A percentile compares a stretch with the other conserved stretches of the same genome.
Evolutionary conservation across 2,797 vertebrate species (phyloP).

Genomic region (Otolemur crassicaudatus): DNA sequence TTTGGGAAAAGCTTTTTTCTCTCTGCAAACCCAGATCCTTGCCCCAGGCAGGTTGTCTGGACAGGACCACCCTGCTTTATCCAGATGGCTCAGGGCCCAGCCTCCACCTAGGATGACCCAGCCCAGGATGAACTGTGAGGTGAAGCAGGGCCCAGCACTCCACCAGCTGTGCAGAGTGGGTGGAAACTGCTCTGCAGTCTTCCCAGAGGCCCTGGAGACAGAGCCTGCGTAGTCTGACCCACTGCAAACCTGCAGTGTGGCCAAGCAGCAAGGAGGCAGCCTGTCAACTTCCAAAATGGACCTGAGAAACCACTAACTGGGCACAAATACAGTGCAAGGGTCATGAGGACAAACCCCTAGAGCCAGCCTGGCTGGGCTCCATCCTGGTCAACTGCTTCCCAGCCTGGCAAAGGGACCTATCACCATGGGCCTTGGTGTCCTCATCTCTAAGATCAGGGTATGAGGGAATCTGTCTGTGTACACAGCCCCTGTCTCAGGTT

Average conservation of each 20-base stretch:
- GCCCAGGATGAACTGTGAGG: neutral
- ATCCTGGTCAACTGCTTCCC: neutral
- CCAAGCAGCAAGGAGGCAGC: neutral
- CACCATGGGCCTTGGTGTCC: neutral
- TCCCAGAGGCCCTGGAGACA: neutral
- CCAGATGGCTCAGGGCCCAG: neutral
- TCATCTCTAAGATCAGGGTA: neutral
- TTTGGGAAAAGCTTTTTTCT: neutral
- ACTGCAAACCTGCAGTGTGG: neutral
- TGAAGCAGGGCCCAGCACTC: neutral
- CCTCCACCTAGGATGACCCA: neutral
- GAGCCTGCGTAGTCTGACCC: neutral
- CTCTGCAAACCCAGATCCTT: neutral
- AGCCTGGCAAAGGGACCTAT: neutral
- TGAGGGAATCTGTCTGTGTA: neutral
- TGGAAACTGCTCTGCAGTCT: neutral
- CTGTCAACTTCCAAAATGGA: neutral
- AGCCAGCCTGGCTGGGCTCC: too few relatives aligned
- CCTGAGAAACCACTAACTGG: neutral
- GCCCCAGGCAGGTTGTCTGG: neutral
- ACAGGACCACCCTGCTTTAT: neutral
- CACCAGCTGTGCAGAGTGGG: neutral
- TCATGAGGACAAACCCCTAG: neutral
- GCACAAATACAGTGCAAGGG: fast-evolving
- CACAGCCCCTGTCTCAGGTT: neutral